Evolutionary conservation across 1,140 invertebrate species (phyloP).

Genomic region (Drosophila seguyi): DNA sequence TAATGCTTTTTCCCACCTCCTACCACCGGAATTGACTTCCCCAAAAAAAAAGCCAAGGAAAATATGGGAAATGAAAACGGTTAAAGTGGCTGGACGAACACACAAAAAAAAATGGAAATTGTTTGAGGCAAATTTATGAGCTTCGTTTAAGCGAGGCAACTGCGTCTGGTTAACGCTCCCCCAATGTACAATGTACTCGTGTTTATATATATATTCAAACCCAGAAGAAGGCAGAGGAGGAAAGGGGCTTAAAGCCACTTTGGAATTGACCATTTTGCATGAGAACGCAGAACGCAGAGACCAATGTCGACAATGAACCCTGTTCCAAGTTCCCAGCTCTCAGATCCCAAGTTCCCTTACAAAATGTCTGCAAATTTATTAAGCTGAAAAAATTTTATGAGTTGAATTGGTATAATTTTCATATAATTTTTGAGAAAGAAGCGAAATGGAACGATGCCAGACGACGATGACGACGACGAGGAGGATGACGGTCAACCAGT

Average conservation of each 20-base stretch:
- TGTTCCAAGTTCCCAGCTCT: background rate
- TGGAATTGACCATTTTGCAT: constrained; percentile 46
- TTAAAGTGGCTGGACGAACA: constrained; percentile 9
- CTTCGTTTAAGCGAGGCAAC: constrained; percentile 46
- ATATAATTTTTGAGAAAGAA: constrained; percentile 81
- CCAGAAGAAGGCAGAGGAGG: background rate
- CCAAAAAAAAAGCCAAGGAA: constrained; percentile 28
- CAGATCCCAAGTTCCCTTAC: constrained; percentile 35
- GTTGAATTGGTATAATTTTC: constrained; percentile 84
- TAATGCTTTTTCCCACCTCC: constrained; percentile 16
- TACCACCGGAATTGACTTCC: constrained; percentile 10
- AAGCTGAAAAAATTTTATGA: constrained; percentile 84
- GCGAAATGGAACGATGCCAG: constrained; percentile 73
- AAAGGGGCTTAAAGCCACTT: constrained; percentile 17
- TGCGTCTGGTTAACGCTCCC: constrained; percentile 45
- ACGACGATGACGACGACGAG: constrained; percentile 8
- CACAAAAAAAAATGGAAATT: constrained; percentile 38
- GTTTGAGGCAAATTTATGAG: constrained; percentile 58
- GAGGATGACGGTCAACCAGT: constrained; percentile 61
- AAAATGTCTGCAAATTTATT: constrained; percentile 84
- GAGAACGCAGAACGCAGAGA: constrained; percentile 8
- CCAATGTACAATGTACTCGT: constrained; percentile 9
- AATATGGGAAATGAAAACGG: constrained; percentile 45
- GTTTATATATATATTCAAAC: background rate
- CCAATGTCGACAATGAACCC: constrained; percentile 18